phyloP scores from a whole-genome alignment of 2,797 vertebrate genomes.

The Amazona ochrocephala region DNA sequence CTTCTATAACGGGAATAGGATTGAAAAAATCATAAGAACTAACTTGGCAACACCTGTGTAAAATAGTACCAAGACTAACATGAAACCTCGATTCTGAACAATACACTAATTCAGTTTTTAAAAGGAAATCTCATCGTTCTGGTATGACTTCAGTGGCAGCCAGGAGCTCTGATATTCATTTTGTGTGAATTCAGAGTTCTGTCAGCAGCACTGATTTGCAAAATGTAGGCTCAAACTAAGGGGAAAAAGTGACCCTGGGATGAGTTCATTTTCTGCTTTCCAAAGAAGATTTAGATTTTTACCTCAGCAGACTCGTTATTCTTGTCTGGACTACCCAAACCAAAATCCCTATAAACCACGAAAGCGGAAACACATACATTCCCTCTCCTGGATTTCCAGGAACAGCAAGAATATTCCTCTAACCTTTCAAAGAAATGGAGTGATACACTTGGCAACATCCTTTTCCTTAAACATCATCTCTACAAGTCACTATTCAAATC shows the following conservation, averaged over 20 bases:
- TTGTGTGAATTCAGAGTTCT: neutral
- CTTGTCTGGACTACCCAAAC: neutral
- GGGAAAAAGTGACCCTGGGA: neutral
- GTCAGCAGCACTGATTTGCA: neutral
- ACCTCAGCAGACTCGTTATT: neutral
- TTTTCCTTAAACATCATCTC: neutral
- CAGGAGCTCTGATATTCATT: neutral
- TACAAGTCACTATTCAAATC: neutral
- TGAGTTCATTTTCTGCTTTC: neutral
- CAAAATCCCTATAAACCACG: neutral
- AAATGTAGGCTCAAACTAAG: neutral
- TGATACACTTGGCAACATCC: neutral
- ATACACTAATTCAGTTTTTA: accelerated
- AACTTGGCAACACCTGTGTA: neutral
- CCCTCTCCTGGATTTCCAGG: neutral
- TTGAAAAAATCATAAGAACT: neutral
- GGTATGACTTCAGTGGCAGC: neutral
- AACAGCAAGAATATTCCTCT: neutral
- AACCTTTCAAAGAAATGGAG: neutral
- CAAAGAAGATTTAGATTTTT: neutral
- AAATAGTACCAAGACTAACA: neutral
- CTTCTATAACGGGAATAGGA: neutral
- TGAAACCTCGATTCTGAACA: neutral
- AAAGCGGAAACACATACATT: neutral
- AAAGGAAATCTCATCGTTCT: neutral